Evolutionary conservation across 1,140 invertebrate genomes (phyloP), one percentile per base, ranked within the genome.

Genomic region (Drosophila triauraria): DNA sequence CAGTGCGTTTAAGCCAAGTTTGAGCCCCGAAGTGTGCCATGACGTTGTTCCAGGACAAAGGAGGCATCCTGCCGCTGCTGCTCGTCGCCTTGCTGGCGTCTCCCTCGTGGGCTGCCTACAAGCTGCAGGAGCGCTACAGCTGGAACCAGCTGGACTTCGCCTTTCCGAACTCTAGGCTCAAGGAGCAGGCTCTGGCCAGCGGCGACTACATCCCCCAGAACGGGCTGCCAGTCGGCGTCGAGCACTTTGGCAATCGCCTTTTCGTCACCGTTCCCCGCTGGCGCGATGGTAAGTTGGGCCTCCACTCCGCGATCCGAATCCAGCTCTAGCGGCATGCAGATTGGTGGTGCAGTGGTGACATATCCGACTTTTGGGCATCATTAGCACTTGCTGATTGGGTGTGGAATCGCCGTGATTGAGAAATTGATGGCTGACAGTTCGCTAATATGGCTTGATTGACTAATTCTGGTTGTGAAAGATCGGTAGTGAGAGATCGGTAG

Each of bases 181-280:
- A 95, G 81, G 93, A 95, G 72, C 93, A 95, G 47, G 96, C 96
- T 0, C 92, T 97, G 9, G 87, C 94, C 13, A 94, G 93, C 2
- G 95, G 95, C 12, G 94, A 95, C 30, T 95, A 94, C 43, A 94
- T 96, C 3, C 96, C 96, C 0, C 95, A 96, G 91, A 97, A 97
- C 82, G 96, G 94, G 44, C 91, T 97, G 4, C 96, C 96, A 2
- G 96, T 97, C 4, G 96, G 96, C 13, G 95, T 97, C 32, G 96
- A 97, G 92, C 93, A 96, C 60, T 97, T 95, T 95, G 94, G 93
- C 40, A 95, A 97, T 77, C 96, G 96, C 69, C 93, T 97, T 0
- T 97, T 97, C 85, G 95, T 97, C 32, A 95, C 95, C 25, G 95
- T 97, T 2, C 96, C 96, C 1, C 94, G 96, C 79, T 97, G 96